Conservation (phyloP, 2,888 invertebrate species). For the Netelia fuscicornis region DNA sequence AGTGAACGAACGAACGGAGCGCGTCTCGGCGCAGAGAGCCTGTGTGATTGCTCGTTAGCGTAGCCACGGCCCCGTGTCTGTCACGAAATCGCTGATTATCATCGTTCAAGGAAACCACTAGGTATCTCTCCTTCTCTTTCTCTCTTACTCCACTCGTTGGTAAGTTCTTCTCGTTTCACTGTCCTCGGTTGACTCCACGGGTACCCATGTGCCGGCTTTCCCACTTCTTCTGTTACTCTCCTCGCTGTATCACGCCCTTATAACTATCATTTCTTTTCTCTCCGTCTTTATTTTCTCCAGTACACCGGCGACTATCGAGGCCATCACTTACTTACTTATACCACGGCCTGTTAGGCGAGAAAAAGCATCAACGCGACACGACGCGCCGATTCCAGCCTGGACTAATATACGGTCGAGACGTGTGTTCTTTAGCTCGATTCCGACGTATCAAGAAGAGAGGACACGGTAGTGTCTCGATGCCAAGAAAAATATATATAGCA, state of each 20-base stretch:
- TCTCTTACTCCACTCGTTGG: constrained; percentile 16
- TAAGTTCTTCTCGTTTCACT: constrained; percentile 48
- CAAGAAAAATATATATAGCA: constrained; percentile 22
- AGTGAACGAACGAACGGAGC: constrained; percentile 73
- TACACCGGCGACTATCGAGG: constrained; percentile 79
- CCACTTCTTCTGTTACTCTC: neutral
- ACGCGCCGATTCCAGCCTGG: constrained; percentile 44
- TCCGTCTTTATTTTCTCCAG: constrained; percentile 53
- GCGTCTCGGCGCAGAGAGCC: constrained; percentile 62
- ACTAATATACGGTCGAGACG: constrained; percentile 49
- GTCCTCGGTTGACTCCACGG: constrained; percentile 24
- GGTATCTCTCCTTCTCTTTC: constrained; percentile 68
- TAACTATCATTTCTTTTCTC: constrained; percentile 30
- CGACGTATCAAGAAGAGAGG: constrained; percentile 33
- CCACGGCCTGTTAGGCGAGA: constrained; percentile 77
- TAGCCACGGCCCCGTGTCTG: constrained; percentile 85
- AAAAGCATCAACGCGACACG: constrained; percentile 73
- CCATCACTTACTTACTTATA: constrained; percentile 79
- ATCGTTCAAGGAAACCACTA: constrained; percentile 84
- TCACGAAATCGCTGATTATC: constrained; percentile 85
- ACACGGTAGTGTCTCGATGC: constrained; percentile 7
- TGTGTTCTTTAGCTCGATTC: constrained; percentile 25
- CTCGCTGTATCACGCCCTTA: constrained; percentile 22
- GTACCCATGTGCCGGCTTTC: constrained; percentile 2
- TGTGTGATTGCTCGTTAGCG: constrained; percentile 84